Base-by-base conservation (phyloP, 2,888 invertebrate species). In the Pandemis heparana region DNA sequence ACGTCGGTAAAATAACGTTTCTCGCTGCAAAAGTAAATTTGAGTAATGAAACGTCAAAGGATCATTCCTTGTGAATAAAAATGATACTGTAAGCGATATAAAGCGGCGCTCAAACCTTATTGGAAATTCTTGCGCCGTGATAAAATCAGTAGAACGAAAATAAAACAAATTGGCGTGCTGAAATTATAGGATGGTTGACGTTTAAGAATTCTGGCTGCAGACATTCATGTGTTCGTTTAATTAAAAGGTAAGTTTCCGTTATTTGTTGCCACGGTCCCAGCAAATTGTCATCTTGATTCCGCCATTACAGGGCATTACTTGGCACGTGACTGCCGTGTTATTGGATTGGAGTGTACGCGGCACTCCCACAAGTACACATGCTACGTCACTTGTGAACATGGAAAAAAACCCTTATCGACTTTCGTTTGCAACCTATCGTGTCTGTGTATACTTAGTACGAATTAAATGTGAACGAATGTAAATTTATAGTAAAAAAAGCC, bases 271-370 rank as follows among this genome's bases (percentile, higher is more conserved):
- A 39, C 74, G 56, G 56, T 12, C 56, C 12, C 46, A 48, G 67
- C 66, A 73, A 74, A 73, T 63, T 61, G 64, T 62, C 32, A 66
- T 64, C 51, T 77, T 73, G 71, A 76, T 77, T 77, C 71, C 43
- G 62, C 76, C 77, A 77, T 78, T 78, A 73, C 77, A 16, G 23
- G 64, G 75, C 75, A 71, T 77, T 74, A 76, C 67, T 75, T 62
- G 56, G 76, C 69, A 79, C 81, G 79, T 79, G 79, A 76, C 76
- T 75, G 53, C 43, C 16, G 46, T 43, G 60, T 71, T 76, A 82
- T 80, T 79, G 77, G 74, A 77, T 79, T 81, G 77, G 76, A 56
- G 56, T 56, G 5, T 56, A 43, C 46, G 7, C 65, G 10, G 48
- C 53, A 43, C 67, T 18, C 51, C 48, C 46, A n/a, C 48, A 16